Conservation (phyloP, 2,113 vertebrate genomes). For the Anser brachyrhynchus region DNA sequence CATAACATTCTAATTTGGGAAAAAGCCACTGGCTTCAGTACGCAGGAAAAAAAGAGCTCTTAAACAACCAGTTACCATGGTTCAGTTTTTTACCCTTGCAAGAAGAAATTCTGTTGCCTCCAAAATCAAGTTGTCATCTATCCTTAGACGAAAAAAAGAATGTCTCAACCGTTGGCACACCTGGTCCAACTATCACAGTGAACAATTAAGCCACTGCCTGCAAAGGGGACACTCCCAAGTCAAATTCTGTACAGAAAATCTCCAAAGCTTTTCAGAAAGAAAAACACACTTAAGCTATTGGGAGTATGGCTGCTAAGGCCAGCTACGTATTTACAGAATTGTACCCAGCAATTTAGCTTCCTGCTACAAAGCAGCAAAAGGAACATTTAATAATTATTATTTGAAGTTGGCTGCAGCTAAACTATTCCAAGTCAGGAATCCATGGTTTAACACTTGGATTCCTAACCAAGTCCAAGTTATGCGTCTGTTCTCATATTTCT, state of each 20-base stretch:
- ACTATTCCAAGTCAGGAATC: background rate
- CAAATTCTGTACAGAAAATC: background rate
- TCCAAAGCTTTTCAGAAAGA: background rate
- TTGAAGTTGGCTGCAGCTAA: background rate
- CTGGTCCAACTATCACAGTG: background rate
- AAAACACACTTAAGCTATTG: background rate
- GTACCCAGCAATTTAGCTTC: conserved; percentile 1
- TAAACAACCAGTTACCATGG: background rate
- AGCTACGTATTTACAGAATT: background rate
- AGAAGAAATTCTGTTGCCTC: background rate
- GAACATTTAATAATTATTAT: background rate
- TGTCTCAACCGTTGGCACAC: background rate
- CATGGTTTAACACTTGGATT: background rate
- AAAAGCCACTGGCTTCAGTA: background rate
- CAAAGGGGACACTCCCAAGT: background rate
- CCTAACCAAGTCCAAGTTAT: background rate
- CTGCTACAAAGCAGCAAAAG: background rate
- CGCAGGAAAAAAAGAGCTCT: background rate
- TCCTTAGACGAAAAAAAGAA: background rate
- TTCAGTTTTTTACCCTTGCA: background rate
- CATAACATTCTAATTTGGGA: background rate
- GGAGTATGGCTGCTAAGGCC: background rate
- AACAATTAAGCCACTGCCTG: background rate
- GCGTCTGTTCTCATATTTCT: background rate
- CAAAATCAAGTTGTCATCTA: background rate